Conservation (phyloP, 2,888 invertebrate species). For the Thymelicus acteon region DNA sequence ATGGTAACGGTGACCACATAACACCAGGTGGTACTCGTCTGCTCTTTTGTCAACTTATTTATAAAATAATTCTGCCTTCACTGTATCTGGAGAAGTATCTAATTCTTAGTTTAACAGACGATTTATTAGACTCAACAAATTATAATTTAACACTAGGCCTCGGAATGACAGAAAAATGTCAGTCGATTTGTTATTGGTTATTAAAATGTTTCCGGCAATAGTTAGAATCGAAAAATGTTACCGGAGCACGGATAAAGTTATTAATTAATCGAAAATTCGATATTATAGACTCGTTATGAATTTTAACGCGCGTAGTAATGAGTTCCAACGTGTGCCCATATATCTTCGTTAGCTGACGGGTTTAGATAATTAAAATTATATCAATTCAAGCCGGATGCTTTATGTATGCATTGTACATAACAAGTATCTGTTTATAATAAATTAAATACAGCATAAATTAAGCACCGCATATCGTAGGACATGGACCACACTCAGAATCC, state of each 20-base stretch:
- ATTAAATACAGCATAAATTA: too few relatives aligned
- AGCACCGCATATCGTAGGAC: too few relatives aligned
- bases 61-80: too few relatives aligned
- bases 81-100: too few relatives aligned
- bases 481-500: too few relatives aligned
- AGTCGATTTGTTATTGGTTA: slow-evolving; percentile 33
- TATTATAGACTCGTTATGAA: slow-evolving; percentile 70
- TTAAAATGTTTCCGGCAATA: slow-evolving; percentile 34
- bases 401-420: background rate
- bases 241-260: slow-evolving; percentile 56
- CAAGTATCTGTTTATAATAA: too few relatives aligned
- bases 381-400: background rate
- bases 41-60: too few relatives aligned
- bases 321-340: slow-evolving; percentile 64
- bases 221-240: slow-evolving; percentile 25
- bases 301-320: slow-evolving; percentile 74
- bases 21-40: too few relatives aligned
- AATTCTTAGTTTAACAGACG: background rate
- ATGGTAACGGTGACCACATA: too few relatives aligned
- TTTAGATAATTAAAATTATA: slow-evolving; percentile 61
- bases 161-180: slow-evolving; percentile 24
- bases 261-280: slow-evolving; percentile 77
- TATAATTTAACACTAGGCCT: too few relatives aligned
- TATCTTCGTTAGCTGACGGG: slow-evolving; percentile 73
- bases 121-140: background rate